These are phyloP conservation scores for Falco rusticolus DNA, from an alignment of 2,797 vertebrate species.

Conservation along the genomic window DNA sequence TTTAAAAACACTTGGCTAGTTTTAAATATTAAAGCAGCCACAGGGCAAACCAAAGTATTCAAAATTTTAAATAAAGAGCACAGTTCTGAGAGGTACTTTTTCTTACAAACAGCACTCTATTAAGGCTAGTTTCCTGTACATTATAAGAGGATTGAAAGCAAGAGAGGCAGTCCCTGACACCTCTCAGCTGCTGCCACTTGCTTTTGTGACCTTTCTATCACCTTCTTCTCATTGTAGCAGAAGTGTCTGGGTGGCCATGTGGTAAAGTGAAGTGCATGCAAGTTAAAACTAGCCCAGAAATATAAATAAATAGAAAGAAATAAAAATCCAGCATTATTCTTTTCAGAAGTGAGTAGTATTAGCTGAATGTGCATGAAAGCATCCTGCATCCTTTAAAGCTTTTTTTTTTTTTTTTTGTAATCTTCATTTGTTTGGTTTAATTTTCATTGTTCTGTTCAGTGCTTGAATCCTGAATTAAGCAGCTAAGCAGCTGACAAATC, in stretches of 20 bases:
- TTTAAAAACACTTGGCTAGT: neutral
- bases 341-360: fast-evolving
- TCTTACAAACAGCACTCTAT: neutral
- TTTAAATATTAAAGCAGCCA: neutral
- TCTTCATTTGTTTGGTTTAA: neutral
- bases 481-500: neutral
- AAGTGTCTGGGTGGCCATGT: neutral
- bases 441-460: neutral
- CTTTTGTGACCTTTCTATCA: neutral
- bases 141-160: neutral
- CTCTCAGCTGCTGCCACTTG: neutral
- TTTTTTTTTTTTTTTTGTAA: neutral
- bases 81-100: neutral
- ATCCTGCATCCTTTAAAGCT: fast-evolving
- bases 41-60: neutral
- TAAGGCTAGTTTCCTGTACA: neutral
- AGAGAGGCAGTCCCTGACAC: neutral
- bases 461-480: neutral
- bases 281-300: neutral
- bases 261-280: neutral
- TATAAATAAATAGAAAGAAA: neutral
- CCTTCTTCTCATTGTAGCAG: fast-evolving
- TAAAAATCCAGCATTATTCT: neutral
- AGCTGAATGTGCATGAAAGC: neutral
- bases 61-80: neutral